phyloP scores from a whole-genome alignment of 2,113 vertebrate species.

The Aspidoscelis tigris region DNA sequence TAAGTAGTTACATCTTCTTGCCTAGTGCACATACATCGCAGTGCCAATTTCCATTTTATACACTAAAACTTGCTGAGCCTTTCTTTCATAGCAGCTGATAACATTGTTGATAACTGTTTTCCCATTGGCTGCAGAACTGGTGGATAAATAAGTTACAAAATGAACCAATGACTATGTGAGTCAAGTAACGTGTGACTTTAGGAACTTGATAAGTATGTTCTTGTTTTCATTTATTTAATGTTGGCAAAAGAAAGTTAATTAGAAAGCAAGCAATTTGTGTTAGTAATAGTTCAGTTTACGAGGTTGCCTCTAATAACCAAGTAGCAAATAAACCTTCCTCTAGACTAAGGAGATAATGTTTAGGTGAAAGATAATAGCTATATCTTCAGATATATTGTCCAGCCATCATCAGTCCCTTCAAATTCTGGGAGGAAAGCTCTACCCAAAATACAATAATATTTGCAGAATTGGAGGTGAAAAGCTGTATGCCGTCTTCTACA shows the following conservation, averaged over 20 bases:
- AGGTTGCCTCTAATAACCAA: background rate
- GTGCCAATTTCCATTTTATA: background rate
- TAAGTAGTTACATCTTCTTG: background rate
- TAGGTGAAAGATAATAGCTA: background rate
- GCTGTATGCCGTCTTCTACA: background rate
- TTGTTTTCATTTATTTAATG: background rate
- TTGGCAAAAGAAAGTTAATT: constrained; percentile 8
- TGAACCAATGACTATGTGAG: background rate
- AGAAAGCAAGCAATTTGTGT: background rate
- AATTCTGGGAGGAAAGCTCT: background rate
- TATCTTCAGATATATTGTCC: background rate
- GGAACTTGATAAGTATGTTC: background rate
- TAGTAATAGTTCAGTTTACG: background rate
- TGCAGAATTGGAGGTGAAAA: constrained; percentile 4
- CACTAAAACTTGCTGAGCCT: background rate
- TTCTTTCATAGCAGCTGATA: background rate
- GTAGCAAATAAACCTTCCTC: background rate
- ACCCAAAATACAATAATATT: background rate
- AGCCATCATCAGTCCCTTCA: background rate
- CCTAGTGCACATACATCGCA: background rate
- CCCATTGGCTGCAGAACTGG: no score
- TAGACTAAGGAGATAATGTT: background rate
- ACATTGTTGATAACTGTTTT: background rate
- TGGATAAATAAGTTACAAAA: background rate
- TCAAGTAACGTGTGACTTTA: background rate